Conservation (phyloP, 1,140 invertebrate species). For the Calliopsis andreniformis region DNA sequence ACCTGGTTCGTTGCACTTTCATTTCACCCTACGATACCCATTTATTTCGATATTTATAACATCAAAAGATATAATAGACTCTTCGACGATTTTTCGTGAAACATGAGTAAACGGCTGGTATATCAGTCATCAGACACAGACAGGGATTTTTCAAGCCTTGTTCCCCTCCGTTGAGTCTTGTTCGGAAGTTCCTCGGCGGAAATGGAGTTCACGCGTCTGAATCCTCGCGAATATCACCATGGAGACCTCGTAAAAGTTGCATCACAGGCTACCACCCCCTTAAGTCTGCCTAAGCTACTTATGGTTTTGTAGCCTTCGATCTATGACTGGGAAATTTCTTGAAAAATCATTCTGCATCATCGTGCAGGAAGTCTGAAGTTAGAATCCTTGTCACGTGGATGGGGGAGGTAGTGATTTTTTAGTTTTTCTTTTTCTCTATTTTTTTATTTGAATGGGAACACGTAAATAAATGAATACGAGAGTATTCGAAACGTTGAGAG, state of each 20-base stretch:
- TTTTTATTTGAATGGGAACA: too few relatives aligned
- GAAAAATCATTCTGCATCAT: too few relatives aligned
- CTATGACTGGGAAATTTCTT: not conserved
- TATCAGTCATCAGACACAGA: too few relatives aligned
- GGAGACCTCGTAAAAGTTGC: not conserved
- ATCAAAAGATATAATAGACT: not conserved
- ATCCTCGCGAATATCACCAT: not conserved
- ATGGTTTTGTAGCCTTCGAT: not conserved
- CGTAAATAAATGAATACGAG: too few relatives aligned
- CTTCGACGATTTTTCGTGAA: not conserved
- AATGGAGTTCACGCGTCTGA: not conserved
- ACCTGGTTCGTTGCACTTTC: conserved; percentile 5
- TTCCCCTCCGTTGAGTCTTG: not conserved
- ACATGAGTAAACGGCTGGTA: not conserved
- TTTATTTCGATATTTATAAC: conserved; percentile 16
- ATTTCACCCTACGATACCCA: not conserved
- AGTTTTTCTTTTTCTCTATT: too few relatives aligned
- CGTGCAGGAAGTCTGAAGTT: too few relatives aligned
- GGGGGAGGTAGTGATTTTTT: too few relatives aligned
- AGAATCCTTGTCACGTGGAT: conserved; percentile 26
- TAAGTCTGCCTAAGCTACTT: not conserved
- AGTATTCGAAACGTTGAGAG: too few relatives aligned
- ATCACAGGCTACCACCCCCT: not conserved
- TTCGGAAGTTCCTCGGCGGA: not conserved
- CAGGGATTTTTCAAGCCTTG: too few relatives aligned